Evolutionary conservation across 2,113 vertebrate genomes (phyloP), one percentile per base, ranked within the genome.

Genomic region (Aepyceros melampus): DNA sequence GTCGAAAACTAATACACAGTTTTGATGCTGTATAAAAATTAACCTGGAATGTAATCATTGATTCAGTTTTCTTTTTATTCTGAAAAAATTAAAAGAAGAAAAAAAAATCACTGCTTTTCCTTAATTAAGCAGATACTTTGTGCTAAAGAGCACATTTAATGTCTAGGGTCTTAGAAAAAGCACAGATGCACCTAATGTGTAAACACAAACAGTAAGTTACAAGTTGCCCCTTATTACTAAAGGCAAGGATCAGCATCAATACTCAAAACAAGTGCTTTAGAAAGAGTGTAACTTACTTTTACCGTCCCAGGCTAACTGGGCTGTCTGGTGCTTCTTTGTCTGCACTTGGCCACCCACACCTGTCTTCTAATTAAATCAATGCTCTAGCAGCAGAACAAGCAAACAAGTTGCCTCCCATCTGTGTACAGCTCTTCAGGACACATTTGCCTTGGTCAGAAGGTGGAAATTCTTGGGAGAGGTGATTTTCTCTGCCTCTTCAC

Each of bases 401-500:
- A 98, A 98, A 97, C 91, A 97, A 97, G 97, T 89, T 97, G 97
- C 96, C 92, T 98, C 96, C 92, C 95, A 91, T 98, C 94, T 98
- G 95, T 23, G 19, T 87, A 97, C 96, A 97, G 96, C 79, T 98
- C 98, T 95, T 98, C 97, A 98, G 96, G 87, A 97, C 58, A 97
- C 97, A 98, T 93, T 95, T 97, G 93, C 95, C 96, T 98, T 97
- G 97, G 95, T 97, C 97, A 98, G 98, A 98, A 98, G 97, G 87
- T 98, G n/a, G 97, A 96, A 98, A 97, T 97, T 98, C 97, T 98
- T 97, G 98, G 91, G 98, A 98, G 96, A 98, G 96, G 98, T 98
- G 98, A 98, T 97, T 98, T 98, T 97, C 97, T 97, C 97, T 98
- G 96, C 98, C 98, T 98, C 97, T 97, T 97, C 98, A 97, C 97